Conservation (phyloP, 1,140 invertebrate genomes). For the Yoshiicerus persimilis region DNA sequence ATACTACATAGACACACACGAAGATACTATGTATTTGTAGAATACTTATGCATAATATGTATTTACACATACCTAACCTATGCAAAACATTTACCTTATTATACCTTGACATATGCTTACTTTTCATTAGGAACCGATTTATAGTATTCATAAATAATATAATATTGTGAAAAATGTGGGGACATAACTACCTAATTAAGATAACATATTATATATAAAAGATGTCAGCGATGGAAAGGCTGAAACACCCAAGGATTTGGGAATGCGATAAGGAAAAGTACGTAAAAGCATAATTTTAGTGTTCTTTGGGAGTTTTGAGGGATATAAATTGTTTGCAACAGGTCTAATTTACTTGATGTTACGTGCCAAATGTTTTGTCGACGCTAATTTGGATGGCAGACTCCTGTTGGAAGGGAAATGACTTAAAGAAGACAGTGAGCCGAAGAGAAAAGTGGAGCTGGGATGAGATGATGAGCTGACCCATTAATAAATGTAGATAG, state of each 20-base stretch:
- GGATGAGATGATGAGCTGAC: neutral
- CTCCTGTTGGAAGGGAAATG: neutral
- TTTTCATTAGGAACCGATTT: neutral
- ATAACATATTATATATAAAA: no score
- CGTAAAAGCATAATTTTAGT: no score
- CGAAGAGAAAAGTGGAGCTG: neutral
- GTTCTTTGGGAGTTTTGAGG: no score
- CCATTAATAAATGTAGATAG: neutral
- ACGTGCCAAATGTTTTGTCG: neutral
- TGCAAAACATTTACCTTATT: no score
- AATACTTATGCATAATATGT: no score
- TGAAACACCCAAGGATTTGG: neutral
- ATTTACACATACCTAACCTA: no score
- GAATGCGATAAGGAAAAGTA: neutral
- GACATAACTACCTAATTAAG: no score
- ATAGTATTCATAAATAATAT: neutral
- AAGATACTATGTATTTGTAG: no score
- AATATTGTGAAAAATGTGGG: neutral
- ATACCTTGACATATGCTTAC: neutral
- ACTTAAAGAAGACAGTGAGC: neutral
- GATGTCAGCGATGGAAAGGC: no score
- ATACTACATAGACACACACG: no score
- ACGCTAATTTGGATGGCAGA: neutral
- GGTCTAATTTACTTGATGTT: neutral
- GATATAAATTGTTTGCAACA: neutral